Conservation (phyloP, 2,113 vertebrate genomes). For the Odontophorus gujanensis region DNA sequence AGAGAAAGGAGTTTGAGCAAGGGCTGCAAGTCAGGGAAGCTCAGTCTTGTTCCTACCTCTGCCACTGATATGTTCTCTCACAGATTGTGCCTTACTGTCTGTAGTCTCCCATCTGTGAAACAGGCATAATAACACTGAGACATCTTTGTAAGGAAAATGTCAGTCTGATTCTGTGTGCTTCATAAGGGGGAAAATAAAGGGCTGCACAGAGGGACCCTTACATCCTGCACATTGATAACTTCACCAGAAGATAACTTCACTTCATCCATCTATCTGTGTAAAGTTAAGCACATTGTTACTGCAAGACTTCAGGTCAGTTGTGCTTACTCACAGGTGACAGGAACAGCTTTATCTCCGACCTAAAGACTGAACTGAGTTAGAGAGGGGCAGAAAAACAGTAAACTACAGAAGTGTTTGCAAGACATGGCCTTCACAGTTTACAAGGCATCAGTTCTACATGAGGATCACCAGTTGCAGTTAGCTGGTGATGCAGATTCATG, state of each 20-base stretch:
- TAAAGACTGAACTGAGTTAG: neutral
- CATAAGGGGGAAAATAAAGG: neutral
- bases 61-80: slow-evolving; percentile 33
- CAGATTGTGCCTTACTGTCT: slow-evolving; percentile 41
- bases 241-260: no score
- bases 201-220: neutral
- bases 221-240: neutral
- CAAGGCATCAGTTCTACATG: neutral
- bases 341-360: neutral
- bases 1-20: neutral
- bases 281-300: neutral
- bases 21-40: neutral
- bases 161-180: neutral
- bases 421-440: neutral
- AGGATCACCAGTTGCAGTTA: neutral
- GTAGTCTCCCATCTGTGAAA: slow-evolving; percentile 26
- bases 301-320: neutral
- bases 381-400: neutral
- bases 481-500: neutral
- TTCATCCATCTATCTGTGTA: rapidly evolving
- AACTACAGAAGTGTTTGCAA: neutral
- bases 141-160: neutral
- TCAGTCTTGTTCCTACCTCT: slow-evolving; percentile 37
- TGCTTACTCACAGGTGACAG: neutral
- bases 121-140: neutral